Base-by-base conservation (phyloP, 2,888 invertebrate genomes). In the Amphimallon solstitiale region DNA sequence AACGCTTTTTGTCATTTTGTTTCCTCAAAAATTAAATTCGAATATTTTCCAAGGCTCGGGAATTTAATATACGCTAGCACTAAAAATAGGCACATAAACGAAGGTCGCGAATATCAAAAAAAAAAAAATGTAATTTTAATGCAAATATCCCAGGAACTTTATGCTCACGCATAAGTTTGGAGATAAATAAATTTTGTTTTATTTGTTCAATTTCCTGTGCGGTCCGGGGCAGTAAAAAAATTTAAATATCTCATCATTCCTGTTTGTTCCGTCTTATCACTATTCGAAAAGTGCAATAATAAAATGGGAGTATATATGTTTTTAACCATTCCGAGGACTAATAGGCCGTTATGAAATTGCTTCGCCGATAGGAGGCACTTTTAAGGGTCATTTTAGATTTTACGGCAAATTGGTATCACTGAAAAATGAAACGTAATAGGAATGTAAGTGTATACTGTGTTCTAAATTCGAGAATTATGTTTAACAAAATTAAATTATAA, bases 111-210 rank as follows among this genome's bases (percentile, higher is more conserved):
- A 49, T 49, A n/a, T n/a, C n/a, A n/a, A n/a, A n/a, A 49, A 49
- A 49, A 23, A 49, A 49, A 35, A 35, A 10, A n/a, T 10, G 56
- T 56, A 56, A 56, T 56, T 56, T 56, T 56, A 56, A 56, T 56
- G 56, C 40, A 56, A 40, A 40, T 40, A 56, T 56, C 56, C 40
- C 38, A 17, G 23, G 17, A 56, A 21, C 40, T 56, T 54, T 56
- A 56, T 56, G 40, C 14, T 56, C 40, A 43, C 56, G 56, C 56
- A 43, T 56, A 56, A 56, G 56, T 56, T 56, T 23, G 40, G 40
- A 56, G 56, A 56, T 40, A 56, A 43, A 56, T 56, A 56, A 56
- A 56, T 51, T 51, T 51, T 15, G 35, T 51, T 51, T 51, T 51
- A 51, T 51, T 51, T 17, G 51, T 51, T 51, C 51, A 51, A 51